Base-by-base conservation (phyloP, 2,797 vertebrate species). In the Peromyscus eremicus region DNA sequence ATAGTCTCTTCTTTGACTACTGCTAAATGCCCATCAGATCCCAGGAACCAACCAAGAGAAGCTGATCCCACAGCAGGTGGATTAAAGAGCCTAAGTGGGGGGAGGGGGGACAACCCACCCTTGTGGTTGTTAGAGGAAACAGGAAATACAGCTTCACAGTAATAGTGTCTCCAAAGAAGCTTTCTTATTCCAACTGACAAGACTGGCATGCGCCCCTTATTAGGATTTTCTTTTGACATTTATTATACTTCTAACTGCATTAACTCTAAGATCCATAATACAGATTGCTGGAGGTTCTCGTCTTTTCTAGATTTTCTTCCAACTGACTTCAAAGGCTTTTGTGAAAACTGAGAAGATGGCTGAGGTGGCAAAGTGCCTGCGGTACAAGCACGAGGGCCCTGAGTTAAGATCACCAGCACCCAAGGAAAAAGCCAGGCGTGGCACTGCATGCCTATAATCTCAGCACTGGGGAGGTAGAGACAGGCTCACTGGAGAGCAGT, bases 1-100 rank as follows among this genome's bases (percentile, higher is more conserved):
- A 95, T 82, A 84, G 80, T 60, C 64, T 55, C 49, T 86, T 93
- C 71, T 91, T 60, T 77, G 32, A 68, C 37, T 21, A 55, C 64
- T 43, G 57, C 52, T 86, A 94, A 91, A 37, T 11, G 12, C 25
- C 40, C 89, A 14, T 91, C 68, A 93, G 49, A 70, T 89, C 62
- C 27, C 16, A 80, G 46, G 68, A 81, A 62, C 37, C 25, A 27
- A 19, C 2, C 55, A 70, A 68, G 77, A 82, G 81, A 64, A 85
- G 75, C 27, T 77, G 68, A 25, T 37, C 49, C 34, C 68, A 46
- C 4, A 73, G 17, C 60, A 40, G 55, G 29, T 62, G 49, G 19
- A 77, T 64, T 32, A 66, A 66, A n/a, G 1, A 73, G 2, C 43
- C 46, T 92, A 76, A 75, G 19, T 0, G n/a, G 23, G 37, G 49